Percentiles rank a stretch among this genome's conserved stretches.
Evolutionary conservation across 2,888 invertebrate species (phyloP).

Genomic region (Ceramica pisi): DNA sequence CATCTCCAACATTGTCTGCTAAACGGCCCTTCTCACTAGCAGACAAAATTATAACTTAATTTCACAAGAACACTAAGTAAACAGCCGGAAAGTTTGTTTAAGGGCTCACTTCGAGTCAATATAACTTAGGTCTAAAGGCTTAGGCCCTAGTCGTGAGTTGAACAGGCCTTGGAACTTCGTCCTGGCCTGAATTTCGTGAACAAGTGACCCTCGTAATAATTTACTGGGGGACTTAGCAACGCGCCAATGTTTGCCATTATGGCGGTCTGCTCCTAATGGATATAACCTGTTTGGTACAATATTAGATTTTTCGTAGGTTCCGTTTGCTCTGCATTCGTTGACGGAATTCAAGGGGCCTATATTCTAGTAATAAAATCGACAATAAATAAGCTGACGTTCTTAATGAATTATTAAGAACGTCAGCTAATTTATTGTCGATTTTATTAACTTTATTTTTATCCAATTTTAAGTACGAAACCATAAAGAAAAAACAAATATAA

Average conservation of each 20-base stretch:
- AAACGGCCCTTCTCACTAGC: neutral
- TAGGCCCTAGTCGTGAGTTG: conserved; percentile 30
- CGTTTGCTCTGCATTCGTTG: neutral
- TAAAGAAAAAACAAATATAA: too few species aligned
- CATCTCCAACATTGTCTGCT: neutral
- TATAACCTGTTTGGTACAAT: conserved; percentile 26
- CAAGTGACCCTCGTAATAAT: conserved; percentile 49
- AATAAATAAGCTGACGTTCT: too few species aligned
- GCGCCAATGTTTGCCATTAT: conserved; percentile 27
- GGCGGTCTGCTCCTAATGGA: conserved; percentile 36
- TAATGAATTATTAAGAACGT: too few species aligned
- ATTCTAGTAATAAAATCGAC: too few species aligned
- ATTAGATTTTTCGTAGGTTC: conserved; percentile 13
- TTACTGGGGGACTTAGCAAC: conserved; percentile 42
- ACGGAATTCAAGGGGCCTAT: neutral
- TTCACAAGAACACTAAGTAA: conserved; percentile 21
- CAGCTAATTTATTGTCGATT: too few species aligned
- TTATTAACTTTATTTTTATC: too few species aligned
- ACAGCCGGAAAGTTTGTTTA: conserved; percentile 6
- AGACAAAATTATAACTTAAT: conserved; percentile 28
- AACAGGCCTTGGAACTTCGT: conserved; percentile 33
- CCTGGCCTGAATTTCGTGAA: conserved; percentile 11
- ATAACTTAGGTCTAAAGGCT: conserved; percentile 30
- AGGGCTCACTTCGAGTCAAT: conserved; percentile 28
- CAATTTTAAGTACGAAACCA: too few species aligned